Evolutionary conservation across 2,113 vertebrate genomes (phyloP).

Genomic region (Urocolius indicus): DNA sequence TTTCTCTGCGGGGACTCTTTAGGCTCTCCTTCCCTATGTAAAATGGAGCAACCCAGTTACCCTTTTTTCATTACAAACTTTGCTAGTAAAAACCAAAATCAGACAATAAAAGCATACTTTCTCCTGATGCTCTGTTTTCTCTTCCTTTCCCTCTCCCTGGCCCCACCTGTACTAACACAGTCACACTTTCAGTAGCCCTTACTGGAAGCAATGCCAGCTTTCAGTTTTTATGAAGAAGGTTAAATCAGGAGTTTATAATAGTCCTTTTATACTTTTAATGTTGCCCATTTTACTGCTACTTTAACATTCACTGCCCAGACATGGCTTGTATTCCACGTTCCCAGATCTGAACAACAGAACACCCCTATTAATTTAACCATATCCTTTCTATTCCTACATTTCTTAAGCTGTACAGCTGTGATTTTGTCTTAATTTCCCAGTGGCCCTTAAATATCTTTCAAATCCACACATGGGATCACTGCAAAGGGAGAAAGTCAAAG

Average conservation of each 20-base stretch:
- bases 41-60: not conserved
- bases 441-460: slow-evolving; percentile 10
- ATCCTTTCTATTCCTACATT: slow-evolving; percentile 51
- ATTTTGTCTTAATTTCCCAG: slow-evolving; percentile 52
- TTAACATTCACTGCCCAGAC: slow-evolving; percentile 67
- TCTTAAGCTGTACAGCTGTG: slow-evolving; percentile 40
- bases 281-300: slow-evolving; percentile 66
- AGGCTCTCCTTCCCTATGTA: not conserved
- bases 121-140: slow-evolving; percentile 39
- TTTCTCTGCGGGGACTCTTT: not conserved
- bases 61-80: not conserved
- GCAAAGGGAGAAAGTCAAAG: not conserved
- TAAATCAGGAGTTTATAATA: slow-evolving; percentile 69
- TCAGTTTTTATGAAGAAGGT: slow-evolving; percentile 64
- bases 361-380: slow-evolving; percentile 62
- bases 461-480: not conserved
- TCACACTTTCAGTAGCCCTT: slow-evolving; percentile 58
- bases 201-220: slow-evolving; percentile 55
- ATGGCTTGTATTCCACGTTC: slow-evolving; percentile 63
- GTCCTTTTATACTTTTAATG: slow-evolving; percentile 72
- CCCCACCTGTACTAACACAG: slow-evolving; percentile 52
- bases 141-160: slow-evolving; percentile 11
- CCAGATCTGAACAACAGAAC: slow-evolving; percentile 65
- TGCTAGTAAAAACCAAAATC: slow-evolving; percentile 22
- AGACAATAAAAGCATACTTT: slow-evolving; percentile 22